These are phyloP conservation scores for Heliconius melpomene DNA, from an alignment of 1,140 invertebrate species.

Conservation along the genomic window DNA sequence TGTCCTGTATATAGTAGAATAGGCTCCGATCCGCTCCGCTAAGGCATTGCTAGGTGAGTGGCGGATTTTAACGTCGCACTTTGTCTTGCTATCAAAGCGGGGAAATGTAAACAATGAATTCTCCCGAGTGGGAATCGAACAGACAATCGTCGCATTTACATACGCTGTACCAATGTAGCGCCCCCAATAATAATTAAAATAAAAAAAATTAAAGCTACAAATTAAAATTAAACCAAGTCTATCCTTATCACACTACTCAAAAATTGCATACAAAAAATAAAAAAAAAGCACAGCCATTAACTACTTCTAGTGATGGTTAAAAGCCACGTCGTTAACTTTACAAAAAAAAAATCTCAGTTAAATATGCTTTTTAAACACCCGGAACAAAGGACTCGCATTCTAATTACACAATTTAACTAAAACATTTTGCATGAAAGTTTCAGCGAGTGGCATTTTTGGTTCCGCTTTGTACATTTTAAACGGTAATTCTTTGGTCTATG, in stretches of 20 bases:
- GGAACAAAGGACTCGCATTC: neutral
- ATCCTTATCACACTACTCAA: neutral
- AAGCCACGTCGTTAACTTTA: neutral
- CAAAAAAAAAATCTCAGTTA: neutral
- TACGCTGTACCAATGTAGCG: too few species aligned
- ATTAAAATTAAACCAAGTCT: neutral
- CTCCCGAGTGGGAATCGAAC: too few species aligned
- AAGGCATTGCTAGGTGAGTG: too few species aligned
- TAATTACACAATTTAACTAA: conserved; percentile 10
- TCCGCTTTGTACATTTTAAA: conserved; percentile 11
- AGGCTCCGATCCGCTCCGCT: too few species aligned
- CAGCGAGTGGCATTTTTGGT: conserved; percentile 12
- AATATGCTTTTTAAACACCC: conserved; percentile 5
- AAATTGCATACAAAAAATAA: neutral
- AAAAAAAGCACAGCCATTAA: neutral
- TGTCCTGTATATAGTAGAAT: too few species aligned
- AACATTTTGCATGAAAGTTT: conserved; percentile 14
- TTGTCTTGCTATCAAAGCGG: too few species aligned
- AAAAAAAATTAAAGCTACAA: too few species aligned
- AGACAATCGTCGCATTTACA: too few species aligned
- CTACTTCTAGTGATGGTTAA: neutral
- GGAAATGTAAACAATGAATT: too few species aligned
- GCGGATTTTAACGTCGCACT: too few species aligned
- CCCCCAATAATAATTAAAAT: too few species aligned
- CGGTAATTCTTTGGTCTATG: neutral